Conservation (phyloP, 1,140 invertebrate genomes). For the Drosophila murphyi region DNA sequence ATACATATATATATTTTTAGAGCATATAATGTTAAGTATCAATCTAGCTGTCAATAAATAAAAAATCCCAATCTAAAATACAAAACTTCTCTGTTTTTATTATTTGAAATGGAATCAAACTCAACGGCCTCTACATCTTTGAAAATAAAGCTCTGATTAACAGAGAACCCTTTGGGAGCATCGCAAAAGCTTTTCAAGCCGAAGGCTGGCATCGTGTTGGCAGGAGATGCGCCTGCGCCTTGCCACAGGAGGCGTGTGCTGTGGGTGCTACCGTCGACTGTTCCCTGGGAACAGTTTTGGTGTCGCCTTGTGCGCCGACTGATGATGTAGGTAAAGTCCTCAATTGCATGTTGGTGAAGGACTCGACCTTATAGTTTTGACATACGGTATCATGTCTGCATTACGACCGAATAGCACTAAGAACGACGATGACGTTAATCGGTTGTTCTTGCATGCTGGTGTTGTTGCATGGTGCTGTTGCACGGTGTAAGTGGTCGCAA, state of each 20-base stretch:
- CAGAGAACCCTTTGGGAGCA: neutral
- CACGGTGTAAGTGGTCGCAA: constrained; percentile 7
- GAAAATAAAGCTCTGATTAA: constrained; percentile 35
- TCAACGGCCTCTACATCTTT: constrained; percentile 29
- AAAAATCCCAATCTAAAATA: constrained; percentile 42
- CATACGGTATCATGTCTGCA: constrained; percentile 62
- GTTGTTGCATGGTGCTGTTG: constrained; percentile 2
- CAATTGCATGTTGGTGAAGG: constrained; percentile 70
- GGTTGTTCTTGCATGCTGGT: neutral
- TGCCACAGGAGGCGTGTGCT: constrained; percentile 32
- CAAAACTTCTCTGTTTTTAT: neutral
- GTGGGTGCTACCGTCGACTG: constrained; percentile 23
- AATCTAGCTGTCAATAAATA: constrained; percentile 74
- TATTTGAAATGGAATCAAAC: constrained; percentile 10
- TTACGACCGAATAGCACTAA: constrained; percentile 16
- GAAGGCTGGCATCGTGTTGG: neutral
- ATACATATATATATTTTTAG: constrained; percentile 67
- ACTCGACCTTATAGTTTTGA: constrained; percentile 80
- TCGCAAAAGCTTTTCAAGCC: constrained; percentile 6
- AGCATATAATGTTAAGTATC: constrained; percentile 63
- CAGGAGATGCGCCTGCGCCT: constrained; percentile 26
- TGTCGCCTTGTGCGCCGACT: constrained; percentile 22
- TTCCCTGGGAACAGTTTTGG: constrained; percentile 50
- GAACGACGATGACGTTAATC: constrained; percentile 68
- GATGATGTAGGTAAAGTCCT: constrained; percentile 78